Conservation (phyloP, 2,888 invertebrate species). For the Tetramorium bicarinatum region DNA sequence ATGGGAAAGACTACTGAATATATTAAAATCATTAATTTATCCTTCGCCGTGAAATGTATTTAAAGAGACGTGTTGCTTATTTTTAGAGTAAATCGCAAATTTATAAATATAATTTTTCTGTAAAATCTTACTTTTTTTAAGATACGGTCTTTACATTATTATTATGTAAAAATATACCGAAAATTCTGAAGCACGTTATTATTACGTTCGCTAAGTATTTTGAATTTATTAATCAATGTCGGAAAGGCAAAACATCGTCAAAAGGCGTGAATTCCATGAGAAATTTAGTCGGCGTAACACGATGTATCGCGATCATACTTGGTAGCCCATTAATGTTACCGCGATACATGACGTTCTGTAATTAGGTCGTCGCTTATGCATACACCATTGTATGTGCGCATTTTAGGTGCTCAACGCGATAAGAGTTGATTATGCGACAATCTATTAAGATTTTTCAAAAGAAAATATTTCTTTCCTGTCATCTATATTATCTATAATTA, state of each 20-base stretch:
- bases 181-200: background rate
- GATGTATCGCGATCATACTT: conserved; percentile 62
- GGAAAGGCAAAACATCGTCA: background rate
- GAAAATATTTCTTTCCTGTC: background rate
- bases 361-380: conserved; percentile 71
- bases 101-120: background rate
- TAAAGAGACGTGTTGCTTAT: background rate
- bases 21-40: background rate
- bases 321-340: conserved; percentile 69
- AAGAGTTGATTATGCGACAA: conserved; percentile 28
- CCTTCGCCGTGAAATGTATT: background rate
- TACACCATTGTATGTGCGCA: conserved; percentile 53
- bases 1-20: background rate
- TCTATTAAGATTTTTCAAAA: background rate
- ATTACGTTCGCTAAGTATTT: background rate
- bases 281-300: conserved; percentile 68
- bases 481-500: conserved; percentile 9
- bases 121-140: background rate
- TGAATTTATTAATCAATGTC: background rate
- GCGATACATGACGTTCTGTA: conserved; percentile 67
- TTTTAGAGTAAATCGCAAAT: background rate
- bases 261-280: conserved; percentile 58
- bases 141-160: background rate
- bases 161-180: background rate
- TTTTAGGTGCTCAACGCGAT: conserved; percentile 49